phyloP scores from a whole-genome alignment of 2,113 vertebrate genomes.

The Notechis scutatus region DNA sequence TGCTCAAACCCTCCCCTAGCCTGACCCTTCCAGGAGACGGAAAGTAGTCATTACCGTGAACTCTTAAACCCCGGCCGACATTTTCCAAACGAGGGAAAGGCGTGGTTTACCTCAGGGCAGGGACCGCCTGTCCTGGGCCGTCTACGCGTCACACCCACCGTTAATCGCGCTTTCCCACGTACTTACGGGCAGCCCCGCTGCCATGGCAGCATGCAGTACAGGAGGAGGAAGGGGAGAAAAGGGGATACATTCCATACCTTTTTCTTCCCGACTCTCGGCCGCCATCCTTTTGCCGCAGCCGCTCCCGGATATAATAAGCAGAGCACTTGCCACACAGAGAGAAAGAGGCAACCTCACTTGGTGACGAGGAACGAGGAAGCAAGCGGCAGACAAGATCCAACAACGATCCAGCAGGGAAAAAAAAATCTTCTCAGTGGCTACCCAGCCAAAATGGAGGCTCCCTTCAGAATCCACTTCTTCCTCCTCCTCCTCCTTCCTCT shows the following conservation, averaged over 20 bases:
- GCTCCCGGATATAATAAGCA: constrained; percentile 13
- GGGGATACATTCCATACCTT: constrained; percentile 63
- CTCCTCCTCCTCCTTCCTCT: neutral
- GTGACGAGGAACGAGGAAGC: neutral
- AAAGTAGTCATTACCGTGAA: neutral
- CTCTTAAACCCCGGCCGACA: neutral
- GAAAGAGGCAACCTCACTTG: neutral
- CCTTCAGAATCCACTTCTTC: neutral
- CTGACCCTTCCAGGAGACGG: neutral
- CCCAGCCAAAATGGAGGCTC: constrained; percentile 71
- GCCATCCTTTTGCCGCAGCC: constrained; percentile 67
- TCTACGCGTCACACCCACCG: no score
- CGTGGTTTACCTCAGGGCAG: neutral
- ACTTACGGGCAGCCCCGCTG: neutral
- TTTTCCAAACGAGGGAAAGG: neutral
- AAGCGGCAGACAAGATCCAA: no score
- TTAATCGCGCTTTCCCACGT: neutral
- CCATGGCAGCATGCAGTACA: neutral
- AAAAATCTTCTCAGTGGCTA: neutral
- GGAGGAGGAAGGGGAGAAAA: no score
- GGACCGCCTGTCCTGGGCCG: neutral
- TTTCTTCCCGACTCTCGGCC: constrained; percentile 81
- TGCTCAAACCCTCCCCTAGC: neutral
- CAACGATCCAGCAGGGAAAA: neutral
- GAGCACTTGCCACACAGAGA: neutral